Evolutionary conservation across 2,797 vertebrate species (phyloP).

Genomic region (Cheirogaleus major): DNA sequence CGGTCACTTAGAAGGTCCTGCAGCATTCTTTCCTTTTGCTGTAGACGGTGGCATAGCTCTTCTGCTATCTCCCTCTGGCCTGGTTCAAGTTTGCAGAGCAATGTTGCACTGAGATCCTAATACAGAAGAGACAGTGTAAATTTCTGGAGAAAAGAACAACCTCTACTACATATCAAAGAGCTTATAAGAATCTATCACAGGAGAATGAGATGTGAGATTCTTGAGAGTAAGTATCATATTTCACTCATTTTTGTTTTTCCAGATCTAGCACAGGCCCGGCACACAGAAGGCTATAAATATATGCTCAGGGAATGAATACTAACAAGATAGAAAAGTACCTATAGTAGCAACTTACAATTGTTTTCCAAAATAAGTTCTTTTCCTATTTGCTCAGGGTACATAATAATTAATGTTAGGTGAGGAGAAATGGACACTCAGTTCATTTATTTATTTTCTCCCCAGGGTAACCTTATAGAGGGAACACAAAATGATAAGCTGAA

Average conservation of each 20-base stretch:
- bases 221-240: background rate
- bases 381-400: background rate
- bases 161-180: background rate
- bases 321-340: background rate
- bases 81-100: constrained; percentile 88
- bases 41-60: constrained; percentile 90
- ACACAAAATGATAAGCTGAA: background rate
- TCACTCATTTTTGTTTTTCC: background rate
- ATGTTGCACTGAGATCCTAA: constrained; percentile 90
- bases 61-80: constrained; percentile 88
- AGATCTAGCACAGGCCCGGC: background rate
- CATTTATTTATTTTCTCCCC: background rate
- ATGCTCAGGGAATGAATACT: background rate
- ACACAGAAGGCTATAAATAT: background rate
- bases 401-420: background rate
- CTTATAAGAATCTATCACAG: background rate
- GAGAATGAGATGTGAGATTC: background rate
- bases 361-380: background rate
- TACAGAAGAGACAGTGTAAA: background rate
- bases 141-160: background rate
- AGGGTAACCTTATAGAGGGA: background rate
- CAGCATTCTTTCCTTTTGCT: constrained; percentile 93
- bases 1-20: constrained; percentile 91
- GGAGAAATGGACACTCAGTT: background rate
- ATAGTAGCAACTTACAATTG: background rate